Conservation (phyloP, 2,888 invertebrate genomes). For the Allophyes oxyacanthae region DNA sequence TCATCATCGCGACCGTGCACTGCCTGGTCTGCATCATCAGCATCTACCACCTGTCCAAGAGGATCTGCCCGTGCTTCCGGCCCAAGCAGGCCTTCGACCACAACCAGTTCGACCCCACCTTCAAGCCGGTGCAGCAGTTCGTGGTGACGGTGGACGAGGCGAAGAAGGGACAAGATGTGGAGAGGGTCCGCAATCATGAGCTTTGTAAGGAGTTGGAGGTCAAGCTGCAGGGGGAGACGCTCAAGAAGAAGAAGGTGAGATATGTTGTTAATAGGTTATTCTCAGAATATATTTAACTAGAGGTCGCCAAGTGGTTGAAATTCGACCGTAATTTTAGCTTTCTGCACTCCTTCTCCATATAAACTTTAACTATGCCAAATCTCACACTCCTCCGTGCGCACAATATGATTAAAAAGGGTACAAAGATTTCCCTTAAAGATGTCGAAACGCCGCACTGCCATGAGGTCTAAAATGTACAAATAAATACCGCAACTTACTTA, state of each 20-base stretch:
- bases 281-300: too few species aligned
- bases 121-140: conserved; percentile 72
- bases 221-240: conserved; percentile 76
- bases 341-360: too few species aligned
- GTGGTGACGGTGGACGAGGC: conserved; percentile 81
- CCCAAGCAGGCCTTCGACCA: conserved; percentile 84
- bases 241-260: conserved; percentile 76
- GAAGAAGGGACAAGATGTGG: conserved; percentile 67
- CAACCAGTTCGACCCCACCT: conserved; percentile 85
- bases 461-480: too few species aligned
- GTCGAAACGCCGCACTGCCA: too few species aligned
- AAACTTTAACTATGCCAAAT: too few species aligned
- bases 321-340: too few species aligned
- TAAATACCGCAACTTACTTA: too few species aligned
- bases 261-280: not conserved
- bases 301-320: too few species aligned
- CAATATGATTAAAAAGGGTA: too few species aligned
- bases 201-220: conserved; percentile 80
- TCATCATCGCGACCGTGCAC: conserved; percentile 89
- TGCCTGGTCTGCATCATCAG: conserved; percentile 87
- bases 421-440: too few species aligned
- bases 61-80: conserved; percentile 89
- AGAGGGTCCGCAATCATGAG: conserved; percentile 71
- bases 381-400: too few species aligned
- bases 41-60: conserved; percentile 87